phyloP scores from a whole-genome alignment of 2,797 vertebrate species.

The Esox masquinongy region DNA sequence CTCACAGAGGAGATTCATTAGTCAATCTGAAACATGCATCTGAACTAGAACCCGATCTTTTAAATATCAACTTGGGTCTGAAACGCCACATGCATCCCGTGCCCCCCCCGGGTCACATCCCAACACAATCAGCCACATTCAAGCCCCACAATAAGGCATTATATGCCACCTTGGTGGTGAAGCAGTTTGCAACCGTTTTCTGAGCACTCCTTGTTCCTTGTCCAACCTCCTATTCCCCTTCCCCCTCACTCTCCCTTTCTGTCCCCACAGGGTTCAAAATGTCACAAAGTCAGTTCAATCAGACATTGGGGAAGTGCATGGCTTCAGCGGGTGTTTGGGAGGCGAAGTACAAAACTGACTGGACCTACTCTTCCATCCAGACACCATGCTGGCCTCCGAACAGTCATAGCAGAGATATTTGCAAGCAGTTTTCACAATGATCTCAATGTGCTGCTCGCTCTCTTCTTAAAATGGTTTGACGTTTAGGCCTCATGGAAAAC shows the following conservation, averaged over 20 bases:
- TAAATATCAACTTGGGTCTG: conserved; percentile 48
- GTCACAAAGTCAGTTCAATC: conserved; percentile 57
- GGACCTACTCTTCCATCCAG: not conserved
- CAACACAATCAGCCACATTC: conserved; percentile 70
- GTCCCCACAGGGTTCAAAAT: conserved; percentile 52
- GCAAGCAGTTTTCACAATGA: conserved; percentile 9
- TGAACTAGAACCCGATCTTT: not conserved
- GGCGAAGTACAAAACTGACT: conserved; percentile 15
- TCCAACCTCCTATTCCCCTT: conserved; percentile 22
- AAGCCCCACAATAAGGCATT: conserved; percentile 70
- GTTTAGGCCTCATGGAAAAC: not conserved
- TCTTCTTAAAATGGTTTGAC: conserved; percentile 19
- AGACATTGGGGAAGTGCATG: conserved; percentile 35
- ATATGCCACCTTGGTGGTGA: conserved; percentile 63
- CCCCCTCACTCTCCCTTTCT: conserved; percentile 6
- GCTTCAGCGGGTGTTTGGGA: conserved; percentile 11
- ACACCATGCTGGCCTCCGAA: not conserved
- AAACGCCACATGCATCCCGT: conserved; percentile 56
- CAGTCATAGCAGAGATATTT: conserved; percentile 12
- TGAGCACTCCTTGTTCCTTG: conserved; percentile 63
- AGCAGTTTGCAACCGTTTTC: conserved; percentile 56
- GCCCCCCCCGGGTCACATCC: conserved; percentile 51
- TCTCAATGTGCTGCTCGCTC: conserved; percentile 11
- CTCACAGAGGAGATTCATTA: conserved; percentile 1
- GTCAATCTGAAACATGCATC: not conserved